phyloP scores from a whole-genome alignment of 2,888 invertebrate species.

The Drosophila putrida region DNA sequence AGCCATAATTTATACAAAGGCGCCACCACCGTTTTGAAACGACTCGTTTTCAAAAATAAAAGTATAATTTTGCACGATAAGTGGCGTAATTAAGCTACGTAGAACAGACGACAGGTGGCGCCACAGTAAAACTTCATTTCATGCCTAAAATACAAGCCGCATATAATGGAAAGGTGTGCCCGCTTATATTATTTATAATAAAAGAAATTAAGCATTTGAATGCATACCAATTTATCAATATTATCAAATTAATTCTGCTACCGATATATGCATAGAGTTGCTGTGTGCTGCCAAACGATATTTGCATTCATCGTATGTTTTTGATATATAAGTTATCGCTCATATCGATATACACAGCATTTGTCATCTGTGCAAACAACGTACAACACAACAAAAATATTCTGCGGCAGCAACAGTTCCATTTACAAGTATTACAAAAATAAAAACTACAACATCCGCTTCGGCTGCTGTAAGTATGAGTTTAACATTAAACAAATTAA shows the following conservation, averaged over 20 bases:
- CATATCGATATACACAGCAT: conserved; percentile 45
- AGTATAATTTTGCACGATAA: too few species aligned
- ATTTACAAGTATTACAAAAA: conserved; percentile 40
- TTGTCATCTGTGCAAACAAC: conserved; percentile 62
- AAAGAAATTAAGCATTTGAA: background rate
- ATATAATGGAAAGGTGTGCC: too few species aligned
- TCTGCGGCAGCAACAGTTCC: conserved; percentile 48
- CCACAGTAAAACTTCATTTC: background rate
- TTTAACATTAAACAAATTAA: background rate
- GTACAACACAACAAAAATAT: conserved; percentile 44
- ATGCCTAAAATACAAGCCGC: background rate
- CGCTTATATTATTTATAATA: background rate
- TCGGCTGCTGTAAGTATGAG: conserved; percentile 63
- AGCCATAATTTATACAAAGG: too few species aligned
- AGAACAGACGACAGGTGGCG: background rate
- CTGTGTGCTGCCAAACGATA: background rate
- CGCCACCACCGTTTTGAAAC: too few species aligned
- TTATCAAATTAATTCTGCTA: background rate
- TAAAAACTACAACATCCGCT: conserved; percentile 16
- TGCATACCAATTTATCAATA: background rate
- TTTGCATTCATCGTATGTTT: conserved; percentile 8
- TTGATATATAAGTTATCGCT: conserved; percentile 45
- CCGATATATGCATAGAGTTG: conserved; percentile 9
- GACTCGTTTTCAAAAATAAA: too few species aligned
- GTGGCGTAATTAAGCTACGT: too few species aligned